Percentiles rank a stretch among this genome's conserved stretches.
These are phyloP conservation scores for Hydraecia micacea DNA, from an alignment of 2,888 invertebrate genomes.

Conservation along the genomic window DNA sequence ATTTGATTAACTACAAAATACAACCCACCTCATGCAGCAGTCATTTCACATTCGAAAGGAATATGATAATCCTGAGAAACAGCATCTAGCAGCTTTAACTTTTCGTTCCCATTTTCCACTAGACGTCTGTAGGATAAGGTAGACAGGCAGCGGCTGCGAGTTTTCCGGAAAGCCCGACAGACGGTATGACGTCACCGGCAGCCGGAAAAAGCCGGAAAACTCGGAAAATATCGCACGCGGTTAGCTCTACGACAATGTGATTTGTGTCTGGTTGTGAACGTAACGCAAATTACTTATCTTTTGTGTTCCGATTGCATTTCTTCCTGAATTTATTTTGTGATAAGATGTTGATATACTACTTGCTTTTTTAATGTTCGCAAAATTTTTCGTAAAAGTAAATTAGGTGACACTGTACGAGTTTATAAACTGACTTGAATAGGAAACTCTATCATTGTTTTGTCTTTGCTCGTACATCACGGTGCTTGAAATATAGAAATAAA, in stretches of 20 bases:
- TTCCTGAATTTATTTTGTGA: conserved; percentile 29
- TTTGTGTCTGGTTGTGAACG: conserved; percentile 30
- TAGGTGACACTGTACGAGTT: not conserved
- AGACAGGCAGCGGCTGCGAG: conserved; percentile 41
- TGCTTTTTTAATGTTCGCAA: conserved; percentile 9
- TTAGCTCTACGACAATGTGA: conserved; percentile 42
- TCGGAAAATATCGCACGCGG: conserved; percentile 40
- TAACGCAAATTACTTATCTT: conserved; percentile 32
- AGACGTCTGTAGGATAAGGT: conserved; percentile 21
- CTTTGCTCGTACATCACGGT: not conserved
- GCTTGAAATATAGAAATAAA: not conserved
- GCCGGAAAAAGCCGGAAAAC: conserved; percentile 66
- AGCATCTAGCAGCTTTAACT: conserved; percentile 49
- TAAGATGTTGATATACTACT: conserved; percentile 11
- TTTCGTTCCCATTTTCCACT: conserved; percentile 49
- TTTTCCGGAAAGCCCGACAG: conserved; percentile 54
- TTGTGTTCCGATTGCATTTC: conserved; percentile 27
- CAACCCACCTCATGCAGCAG: not conserved
- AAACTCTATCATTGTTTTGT: not conserved
- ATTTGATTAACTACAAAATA: not conserved
- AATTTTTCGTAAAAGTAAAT: not conserved
- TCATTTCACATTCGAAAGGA: conserved; percentile 9
- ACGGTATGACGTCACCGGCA: conserved; percentile 52
- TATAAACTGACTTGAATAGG: not conserved
- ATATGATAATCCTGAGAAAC: conserved; percentile 27